Evolutionary conservation across 2,888 invertebrate species (phyloP).

Genomic region (Pterobdella sp.): DNA sequence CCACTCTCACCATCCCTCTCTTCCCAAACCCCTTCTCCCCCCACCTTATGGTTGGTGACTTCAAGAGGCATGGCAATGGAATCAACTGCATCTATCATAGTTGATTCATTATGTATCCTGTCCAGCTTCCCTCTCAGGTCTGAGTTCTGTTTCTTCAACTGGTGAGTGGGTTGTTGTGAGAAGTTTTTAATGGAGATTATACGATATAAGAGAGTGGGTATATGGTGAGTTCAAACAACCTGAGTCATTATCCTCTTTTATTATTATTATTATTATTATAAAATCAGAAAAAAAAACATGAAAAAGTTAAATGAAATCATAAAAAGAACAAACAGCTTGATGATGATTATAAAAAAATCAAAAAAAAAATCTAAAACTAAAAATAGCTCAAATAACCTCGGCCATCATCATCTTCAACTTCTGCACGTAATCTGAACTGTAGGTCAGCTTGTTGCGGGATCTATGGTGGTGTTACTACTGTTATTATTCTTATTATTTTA

Average conservation of each 20-base stretch:
- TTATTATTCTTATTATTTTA: not conserved
- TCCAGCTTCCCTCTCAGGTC: constrained; percentile 58
- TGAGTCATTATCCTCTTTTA: no score
- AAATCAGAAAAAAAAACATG: not conserved
- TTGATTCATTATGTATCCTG: constrained; percentile 45
- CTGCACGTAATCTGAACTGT: constrained; percentile 6
- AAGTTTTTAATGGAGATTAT: not conserved
- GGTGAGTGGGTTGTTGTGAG: not conserved
- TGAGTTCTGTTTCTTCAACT: constrained; percentile 61
- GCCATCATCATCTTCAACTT: constrained; percentile 15
- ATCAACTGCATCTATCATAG: constrained; percentile 13
- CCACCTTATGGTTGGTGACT: constrained; percentile 17
- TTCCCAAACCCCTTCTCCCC: no score
- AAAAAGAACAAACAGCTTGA: not conserved
- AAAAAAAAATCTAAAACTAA: not conserved
- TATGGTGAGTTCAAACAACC: no score
- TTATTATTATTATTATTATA: no score
- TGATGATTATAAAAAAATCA: not conserved
- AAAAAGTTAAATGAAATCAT: not conserved
- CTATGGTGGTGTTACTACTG: not conserved
- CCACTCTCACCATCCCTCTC: no score
- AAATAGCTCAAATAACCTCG: not conserved
- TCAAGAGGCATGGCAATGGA: not conserved
- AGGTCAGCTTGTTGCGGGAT: not conserved
- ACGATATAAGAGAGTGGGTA: no score